phyloP scores from a whole-genome alignment of 2,797 vertebrate species.

The Hephaestus fuliginosus region DNA sequence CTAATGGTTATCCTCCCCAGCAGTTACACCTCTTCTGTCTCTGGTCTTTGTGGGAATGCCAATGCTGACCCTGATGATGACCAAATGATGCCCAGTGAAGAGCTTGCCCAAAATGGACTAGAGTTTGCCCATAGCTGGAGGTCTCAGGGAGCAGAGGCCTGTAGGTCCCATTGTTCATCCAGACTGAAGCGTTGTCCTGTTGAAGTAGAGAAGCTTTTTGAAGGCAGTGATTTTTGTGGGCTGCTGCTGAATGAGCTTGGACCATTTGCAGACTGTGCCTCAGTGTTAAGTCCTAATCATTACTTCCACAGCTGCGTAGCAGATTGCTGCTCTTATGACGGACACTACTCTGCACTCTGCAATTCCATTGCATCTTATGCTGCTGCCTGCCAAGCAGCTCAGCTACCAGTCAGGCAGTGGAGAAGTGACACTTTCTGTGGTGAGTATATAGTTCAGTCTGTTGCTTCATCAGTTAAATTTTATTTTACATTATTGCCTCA shows the following conservation, averaged over 20 bases:
- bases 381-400: constrained; percentile 79
- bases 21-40: constrained; percentile 66
- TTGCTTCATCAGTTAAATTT: neutral
- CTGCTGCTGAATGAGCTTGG: constrained; percentile 70
- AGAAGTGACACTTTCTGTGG: constrained; percentile 80
- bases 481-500: neutral
- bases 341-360: constrained; percentile 75
- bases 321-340: constrained; percentile 75
- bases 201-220: constrained; percentile 57
- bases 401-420: constrained; percentile 75
- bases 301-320: constrained; percentile 76
- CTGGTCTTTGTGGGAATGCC: constrained; percentile 83
- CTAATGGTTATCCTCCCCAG: constrained; percentile 73
- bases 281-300: constrained; percentile 57
- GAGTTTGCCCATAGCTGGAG: constrained; percentile 81
- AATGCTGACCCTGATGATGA: constrained; percentile 72
- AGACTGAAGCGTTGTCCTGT: constrained; percentile 62
- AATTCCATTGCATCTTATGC: constrained; percentile 75
- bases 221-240: constrained; percentile 69
- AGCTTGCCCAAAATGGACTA: neutral
- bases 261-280: constrained; percentile 76
- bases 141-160: constrained; percentile 50
- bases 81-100: constrained; percentile 1
- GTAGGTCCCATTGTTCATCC: constrained; percentile 47
- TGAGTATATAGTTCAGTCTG: constrained; percentile 56